Base-by-base conservation (phyloP, 2,797 vertebrate species). In the Acanthurus lineatus region DNA sequence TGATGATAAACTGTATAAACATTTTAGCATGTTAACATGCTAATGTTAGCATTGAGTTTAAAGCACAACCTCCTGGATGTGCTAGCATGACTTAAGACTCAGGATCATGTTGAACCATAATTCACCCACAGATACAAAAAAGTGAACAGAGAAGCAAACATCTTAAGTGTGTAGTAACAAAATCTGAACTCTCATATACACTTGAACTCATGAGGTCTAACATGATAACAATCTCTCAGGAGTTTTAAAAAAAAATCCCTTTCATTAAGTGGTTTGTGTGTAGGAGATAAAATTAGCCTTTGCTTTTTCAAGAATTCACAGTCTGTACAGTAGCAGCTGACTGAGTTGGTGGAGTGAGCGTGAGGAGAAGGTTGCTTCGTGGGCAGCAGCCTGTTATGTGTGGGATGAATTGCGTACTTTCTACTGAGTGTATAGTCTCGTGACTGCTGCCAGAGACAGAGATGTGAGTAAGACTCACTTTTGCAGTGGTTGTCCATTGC, bases 311-410 rank as follows among this genome's bases (percentile, higher is more conserved):
- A 60, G 57, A 44, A 3, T 47, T 35, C 19, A 10, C 59, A 42
- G 65, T 40, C 15, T n/a, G 22, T 11, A 20, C 52, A 38, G 45
- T 1, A 53, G 73, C 81, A 77, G 73, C 81, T 79, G 74, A 83
- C 52, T 76, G 85, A 84, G 79, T 77, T 56, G 86, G 88, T 81
- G 82, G 74, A 87, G 83, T 81, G 79, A 83, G 77, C 65, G 76
- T 65, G 58, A 79, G 66, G 71, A 69, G 81, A 72, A 47, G 74
- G 75, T 64, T 81, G 62, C 74, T 73, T 28, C 28, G 84, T 82
- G 76, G 79, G 85, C 74, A 48, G 85, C 60, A 81, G 83, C 69
- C 81, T 84, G 76, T 77, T 67, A 32, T 85, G 90, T 90, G 90
- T 92, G 87, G 83, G 87, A 84, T 80, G 85, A 73, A 48, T 53